These are phyloP conservation scores for Gyrodactylus bullatarudis DNA, from an alignment of 1,140 invertebrate genomes.

Conservation along the genomic window DNA sequence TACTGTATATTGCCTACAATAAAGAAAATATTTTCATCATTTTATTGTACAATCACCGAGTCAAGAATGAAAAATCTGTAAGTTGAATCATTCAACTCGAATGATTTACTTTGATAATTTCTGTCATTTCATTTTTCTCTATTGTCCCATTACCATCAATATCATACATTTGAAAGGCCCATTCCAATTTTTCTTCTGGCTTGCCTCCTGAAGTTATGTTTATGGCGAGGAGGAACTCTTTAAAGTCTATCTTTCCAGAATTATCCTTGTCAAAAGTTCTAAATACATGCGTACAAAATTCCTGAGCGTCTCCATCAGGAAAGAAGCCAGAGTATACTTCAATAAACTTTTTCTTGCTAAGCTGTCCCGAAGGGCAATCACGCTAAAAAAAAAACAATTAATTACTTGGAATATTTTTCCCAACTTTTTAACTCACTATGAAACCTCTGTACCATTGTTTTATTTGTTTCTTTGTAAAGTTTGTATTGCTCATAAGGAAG, in stretches of 20 bases:
- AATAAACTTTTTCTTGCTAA: conserved; percentile 87
- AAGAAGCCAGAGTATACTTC: conserved; percentile 84
- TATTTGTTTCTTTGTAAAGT: conserved; percentile 19
- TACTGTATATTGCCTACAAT: conserved; percentile 82
- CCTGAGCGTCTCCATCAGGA: conserved; percentile 78
- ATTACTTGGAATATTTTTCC: background rate
- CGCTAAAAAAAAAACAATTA: background rate
- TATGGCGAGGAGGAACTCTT: conserved; percentile 43
- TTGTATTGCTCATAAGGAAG: conserved; percentile 18
- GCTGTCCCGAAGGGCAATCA: conserved; percentile 50
- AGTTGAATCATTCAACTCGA: background rate
- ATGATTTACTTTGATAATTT: conserved; percentile 26
- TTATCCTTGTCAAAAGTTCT: conserved; percentile 95
- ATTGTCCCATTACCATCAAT: conserved; percentile 93
- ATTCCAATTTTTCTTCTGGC: conserved; percentile 85
- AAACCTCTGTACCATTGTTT: conserved; percentile 22
- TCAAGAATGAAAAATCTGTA: background rate
- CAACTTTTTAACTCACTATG: conserved; percentile 14
- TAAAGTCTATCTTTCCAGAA: conserved; percentile 31
- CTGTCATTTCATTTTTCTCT: conserved; percentile 46
- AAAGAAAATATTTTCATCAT: conserved; percentile 2
- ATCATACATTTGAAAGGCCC: conserved; percentile 84
- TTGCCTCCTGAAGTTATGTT: conserved; percentile 87
- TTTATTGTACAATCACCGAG: background rate
- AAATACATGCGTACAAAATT: conserved; percentile 95